Evolutionary conservation across 1,140 invertebrate genomes (phyloP).

Genomic region (Anadara kagoshimensis): DNA sequence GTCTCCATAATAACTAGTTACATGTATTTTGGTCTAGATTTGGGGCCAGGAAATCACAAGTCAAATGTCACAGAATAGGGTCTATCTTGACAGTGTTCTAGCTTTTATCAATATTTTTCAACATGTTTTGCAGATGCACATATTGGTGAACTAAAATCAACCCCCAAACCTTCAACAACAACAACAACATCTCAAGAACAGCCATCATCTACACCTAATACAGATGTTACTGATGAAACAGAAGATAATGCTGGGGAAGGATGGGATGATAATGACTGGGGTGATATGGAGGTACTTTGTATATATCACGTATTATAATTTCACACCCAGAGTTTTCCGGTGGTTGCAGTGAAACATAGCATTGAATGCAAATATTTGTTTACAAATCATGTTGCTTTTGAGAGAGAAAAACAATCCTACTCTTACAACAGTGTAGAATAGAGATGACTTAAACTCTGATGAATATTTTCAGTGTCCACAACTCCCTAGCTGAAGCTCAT

Average conservation of each 20-base stretch:
- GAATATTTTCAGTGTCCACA: too few species aligned
- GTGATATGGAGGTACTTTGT: conserved; percentile 83
- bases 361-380: too few species aligned
- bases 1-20: neutral
- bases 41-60: neutral
- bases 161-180: conserved; percentile 1
- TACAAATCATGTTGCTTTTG: too few species aligned
- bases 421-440: too few species aligned
- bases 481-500: too few species aligned
- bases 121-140: neutral
- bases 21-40: neutral
- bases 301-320: too few species aligned
- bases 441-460: too few species aligned
- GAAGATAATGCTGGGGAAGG: conserved; percentile 76
- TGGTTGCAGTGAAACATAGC: too few species aligned
- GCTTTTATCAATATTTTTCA: neutral
- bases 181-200: neutral
- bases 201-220: neutral
- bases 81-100: too few species aligned
- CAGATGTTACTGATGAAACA: conserved; percentile 16
- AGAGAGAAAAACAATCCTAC: too few species aligned
- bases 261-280: conserved; percentile 92
- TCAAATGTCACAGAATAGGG: too few species aligned
- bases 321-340: conserved; percentile 16
- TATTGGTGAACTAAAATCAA: conserved; percentile 8